Evolutionary conservation across 2,113 vertebrate species (phyloP), one percentile per base, ranked within the genome.

Genomic region (Thalassoma bifasciatum): DNA sequence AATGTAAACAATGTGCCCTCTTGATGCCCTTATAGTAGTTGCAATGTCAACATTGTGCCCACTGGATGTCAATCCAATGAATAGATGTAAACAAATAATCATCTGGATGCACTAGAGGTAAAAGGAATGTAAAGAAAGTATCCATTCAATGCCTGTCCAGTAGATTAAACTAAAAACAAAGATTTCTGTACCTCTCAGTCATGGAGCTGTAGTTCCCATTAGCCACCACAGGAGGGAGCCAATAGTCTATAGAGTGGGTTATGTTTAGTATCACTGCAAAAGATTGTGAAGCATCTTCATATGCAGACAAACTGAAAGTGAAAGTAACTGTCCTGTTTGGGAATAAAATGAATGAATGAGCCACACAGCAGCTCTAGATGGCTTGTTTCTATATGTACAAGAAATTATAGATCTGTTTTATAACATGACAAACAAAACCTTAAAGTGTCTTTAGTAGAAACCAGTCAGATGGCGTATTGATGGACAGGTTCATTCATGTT

Each of bases 181-280:
- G 30, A 4, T 30, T 30, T 4, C 30, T 6, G 3, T 14, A 5
- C 40, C 40, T 42, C 12, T 12, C 9, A 7, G 8, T 49, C 8
- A 19, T 49, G 44, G 14, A 49, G 46, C 10, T 17, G 60, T 9
- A 75, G 62, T 72, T 2, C 10, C 2, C 0, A 1, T 1, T 2
- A 4, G 3, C 12, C 54, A 17, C 68, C 80, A 64, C 68, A 13
- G 17, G 80, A 50, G 22, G 65, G 80, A 51, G 38, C 1, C 53
- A 23, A 6, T 0, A 1, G 4, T 13, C 34, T 34, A 17, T 10
- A 23, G 21, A 57, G 38, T 12, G 10, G 38, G 17, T 14, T 7
- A 19, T 46, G 16, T 17, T 6, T 7, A 19, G 8, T 16, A n/a
- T n/a, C 2, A 19, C 7, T 17, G 14, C 14, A 46, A 16, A 16